Conservation (phyloP, 2,797 vertebrate genomes). For the Poeciliopsis gracilis region DNA sequence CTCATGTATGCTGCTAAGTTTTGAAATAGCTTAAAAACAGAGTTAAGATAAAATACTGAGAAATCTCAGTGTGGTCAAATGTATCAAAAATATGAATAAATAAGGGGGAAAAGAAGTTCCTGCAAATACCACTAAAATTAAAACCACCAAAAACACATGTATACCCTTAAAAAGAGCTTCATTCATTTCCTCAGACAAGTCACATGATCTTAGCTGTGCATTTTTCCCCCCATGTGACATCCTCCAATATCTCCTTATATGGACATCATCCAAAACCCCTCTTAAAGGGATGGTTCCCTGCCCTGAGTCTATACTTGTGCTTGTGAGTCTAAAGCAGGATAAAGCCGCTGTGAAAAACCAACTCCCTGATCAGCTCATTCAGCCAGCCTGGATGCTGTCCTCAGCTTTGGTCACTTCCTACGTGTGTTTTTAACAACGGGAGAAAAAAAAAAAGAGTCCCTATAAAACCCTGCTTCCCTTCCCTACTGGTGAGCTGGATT, state of each 20-base stretch:
- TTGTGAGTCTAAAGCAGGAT: slow-evolving; percentile 46
- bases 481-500: slow-evolving; percentile 46
- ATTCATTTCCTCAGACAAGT: slow-evolving; percentile 74
- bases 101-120: background rate
- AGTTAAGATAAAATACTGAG: slow-evolving; percentile 20
- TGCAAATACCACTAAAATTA: background rate
- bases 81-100: background rate
- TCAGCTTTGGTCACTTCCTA: slow-evolving; percentile 66
- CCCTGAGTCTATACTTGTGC: slow-evolving; percentile 56
- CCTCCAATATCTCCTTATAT: slow-evolving; percentile 81
- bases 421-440: slow-evolving; percentile 33
- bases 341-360: slow-evolving; percentile 43
- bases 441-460: slow-evolving; percentile 32
- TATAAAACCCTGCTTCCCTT: slow-evolving; percentile 65
- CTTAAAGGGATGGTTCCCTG: slow-evolving; percentile 78
- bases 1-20: slow-evolving; percentile 34
- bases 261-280: slow-evolving; percentile 79
- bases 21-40: slow-evolving; percentile 32
- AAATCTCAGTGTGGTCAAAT: slow-evolving; percentile 9
- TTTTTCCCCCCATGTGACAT: slow-evolving; percentile 78
- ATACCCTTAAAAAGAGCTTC: slow-evolving; percentile 73
- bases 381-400: slow-evolving; percentile 16
- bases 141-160: slow-evolving; percentile 13
- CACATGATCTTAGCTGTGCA: slow-evolving; percentile 74
- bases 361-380: slow-evolving; percentile 53